A percentile compares a stretch with the other conserved stretches of the same genome.
Evolutionary conservation across 2,797 vertebrate genomes (phyloP).

Genomic region (Myotis vivesi): DNA sequence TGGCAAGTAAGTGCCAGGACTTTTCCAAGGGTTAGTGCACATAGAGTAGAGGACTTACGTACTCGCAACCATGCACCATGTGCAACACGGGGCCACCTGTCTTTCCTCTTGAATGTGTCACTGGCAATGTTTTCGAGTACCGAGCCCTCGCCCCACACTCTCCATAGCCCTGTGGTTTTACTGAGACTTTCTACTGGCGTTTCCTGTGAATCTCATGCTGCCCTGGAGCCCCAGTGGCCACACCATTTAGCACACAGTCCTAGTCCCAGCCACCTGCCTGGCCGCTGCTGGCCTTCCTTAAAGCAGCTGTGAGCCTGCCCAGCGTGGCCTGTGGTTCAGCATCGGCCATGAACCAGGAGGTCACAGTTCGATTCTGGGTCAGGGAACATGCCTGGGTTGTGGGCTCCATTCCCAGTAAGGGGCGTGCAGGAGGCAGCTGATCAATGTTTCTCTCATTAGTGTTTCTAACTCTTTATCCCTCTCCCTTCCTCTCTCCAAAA

Average conservation of each 20-base stretch:
- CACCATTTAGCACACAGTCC: background rate
- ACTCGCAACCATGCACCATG: background rate
- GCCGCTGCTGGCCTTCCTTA: background rate
- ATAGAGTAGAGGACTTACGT: too few relatives aligned
- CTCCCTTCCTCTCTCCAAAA: too few relatives aligned
- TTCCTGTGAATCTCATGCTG: background rate
- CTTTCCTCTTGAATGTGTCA: background rate
- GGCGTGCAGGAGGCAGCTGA: too few relatives aligned
- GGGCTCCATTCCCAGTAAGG: too few relatives aligned
- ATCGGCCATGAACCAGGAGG: too few relatives aligned
- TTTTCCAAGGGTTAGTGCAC: background rate
- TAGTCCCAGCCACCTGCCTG: background rate
- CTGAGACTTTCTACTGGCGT: background rate
- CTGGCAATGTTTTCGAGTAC: background rate
- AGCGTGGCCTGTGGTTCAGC: too few relatives aligned
- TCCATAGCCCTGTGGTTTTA: background rate
- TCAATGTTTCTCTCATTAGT: too few relatives aligned
- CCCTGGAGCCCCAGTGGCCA: background rate
- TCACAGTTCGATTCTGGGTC: too few relatives aligned
- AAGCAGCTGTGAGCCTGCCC: too few relatives aligned
- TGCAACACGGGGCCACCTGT: background rate
- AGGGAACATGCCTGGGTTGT: too few relatives aligned
- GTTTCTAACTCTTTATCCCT: too few relatives aligned
- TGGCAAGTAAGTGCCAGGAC: background rate
- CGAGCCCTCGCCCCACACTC: background rate